Evolutionary conservation across 2,113 vertebrate species (phyloP).

Genomic region (Montifringilla adamsi): DNA sequence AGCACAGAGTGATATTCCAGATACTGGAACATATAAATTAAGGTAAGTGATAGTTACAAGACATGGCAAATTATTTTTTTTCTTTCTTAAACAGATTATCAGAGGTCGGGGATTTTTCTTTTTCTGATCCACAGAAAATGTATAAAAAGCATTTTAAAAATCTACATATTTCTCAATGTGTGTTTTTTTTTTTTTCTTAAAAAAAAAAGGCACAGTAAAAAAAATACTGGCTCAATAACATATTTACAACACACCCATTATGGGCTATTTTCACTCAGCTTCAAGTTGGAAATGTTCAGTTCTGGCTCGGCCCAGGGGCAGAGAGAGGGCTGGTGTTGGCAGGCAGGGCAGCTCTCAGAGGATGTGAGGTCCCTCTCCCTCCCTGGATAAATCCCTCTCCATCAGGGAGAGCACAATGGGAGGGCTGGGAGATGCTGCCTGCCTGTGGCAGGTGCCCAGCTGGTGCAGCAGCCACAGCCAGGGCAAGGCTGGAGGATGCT

Average conservation of each 20-base stretch:
- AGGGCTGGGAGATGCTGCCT: background rate
- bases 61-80: slow-evolving; percentile 39
- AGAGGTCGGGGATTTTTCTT: slow-evolving; percentile 46
- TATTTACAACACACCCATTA: slow-evolving; percentile 91
- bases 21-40: slow-evolving; percentile 88
- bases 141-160: slow-evolving; percentile 67
- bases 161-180: slow-evolving; percentile 46
- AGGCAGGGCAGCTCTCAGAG: background rate
- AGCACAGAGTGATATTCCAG: slow-evolving; percentile 75
- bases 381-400: background rate
- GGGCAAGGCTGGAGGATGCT: background rate
- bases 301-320: background rate
- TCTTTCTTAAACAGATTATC: slow-evolving; percentile 64
- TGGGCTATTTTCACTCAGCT: slow-evolving; percentile 85
- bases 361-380: background rate
- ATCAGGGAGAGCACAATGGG: background rate
- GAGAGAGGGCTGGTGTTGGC: background rate
- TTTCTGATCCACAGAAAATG: slow-evolving; percentile 82
- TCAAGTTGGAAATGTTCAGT: slow-evolving; percentile 38
- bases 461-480: background rate
- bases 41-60: slow-evolving; percentile 72
- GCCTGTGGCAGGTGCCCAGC: background rate
- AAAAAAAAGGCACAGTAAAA: slow-evolving; percentile 83
- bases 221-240: slow-evolving; percentile 86
- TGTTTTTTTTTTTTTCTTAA: background rate